Evolutionary conservation across 2,113 vertebrate genomes (phyloP), one percentile per base, ranked within the genome.

Genomic region (Channa maculata): DNA sequence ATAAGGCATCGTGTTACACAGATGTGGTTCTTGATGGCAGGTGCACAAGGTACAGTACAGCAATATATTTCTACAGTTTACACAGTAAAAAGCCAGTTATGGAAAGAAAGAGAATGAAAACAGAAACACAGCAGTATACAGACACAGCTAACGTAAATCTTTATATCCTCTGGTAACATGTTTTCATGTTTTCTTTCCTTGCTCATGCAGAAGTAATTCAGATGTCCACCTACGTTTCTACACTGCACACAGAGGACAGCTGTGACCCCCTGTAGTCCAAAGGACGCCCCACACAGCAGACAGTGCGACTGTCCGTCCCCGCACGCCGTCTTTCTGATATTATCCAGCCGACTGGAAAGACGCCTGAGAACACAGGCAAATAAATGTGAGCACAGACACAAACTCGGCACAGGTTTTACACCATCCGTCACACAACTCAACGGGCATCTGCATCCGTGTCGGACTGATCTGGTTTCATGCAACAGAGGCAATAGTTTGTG

Each of bases 171-270:
- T 61, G 43, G 55, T 49, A 44, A 44, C 9, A 5, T 51, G 44
- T n/a, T 11, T 11, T 44, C 13, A 5, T 43, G 24, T 15, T 49
- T 14, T 33, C 6, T 10, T 6, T 48, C n/a, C 5, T n/a, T 11
- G 6, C 13, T 15, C 0, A 37, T 6, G 52, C 38, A 65, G 10
- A 52, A 62, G 8, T 11, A 55, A 45, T 2, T 4, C 11, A 51
- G 3, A 12, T 8, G n/a, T 48, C 15, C 64, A 75, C 71, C n/a
- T 93, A 98, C 97, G 93, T 99, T 98, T 75, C 95, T 97, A 84
- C 97, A 99, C 86, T 97, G 95, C 49, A 96, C 96, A 4, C 97
- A 99, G 71, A 97, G 95, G 0, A 96, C 96, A 0, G 95, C 92
- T 53, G 95, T 66, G 0, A 95, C 93, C 2, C 96, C 96, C 51